Conservation (phyloP, 2,797 vertebrate genomes). For the Dallia pectoralis region DNA sequence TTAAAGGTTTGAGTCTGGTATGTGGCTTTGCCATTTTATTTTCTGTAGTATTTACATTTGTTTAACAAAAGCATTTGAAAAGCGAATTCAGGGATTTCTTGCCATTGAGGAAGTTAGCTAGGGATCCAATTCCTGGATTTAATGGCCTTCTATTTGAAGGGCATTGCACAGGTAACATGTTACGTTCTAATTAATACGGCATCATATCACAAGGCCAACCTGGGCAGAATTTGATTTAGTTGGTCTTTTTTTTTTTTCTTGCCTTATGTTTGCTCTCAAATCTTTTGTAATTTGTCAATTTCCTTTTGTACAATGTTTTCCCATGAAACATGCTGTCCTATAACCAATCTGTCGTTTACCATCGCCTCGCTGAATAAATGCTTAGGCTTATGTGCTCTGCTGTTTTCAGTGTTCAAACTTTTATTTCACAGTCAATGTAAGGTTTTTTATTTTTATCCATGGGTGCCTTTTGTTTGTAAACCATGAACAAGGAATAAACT, state of each 20-base stretch:
- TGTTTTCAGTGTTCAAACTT: constrained; percentile 8
- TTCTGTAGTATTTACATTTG: background rate
- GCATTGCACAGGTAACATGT: constrained; percentile 11
- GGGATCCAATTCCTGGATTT: constrained; percentile 23
- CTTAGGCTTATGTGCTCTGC: constrained; percentile 10
- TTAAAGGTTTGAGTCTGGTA: constrained; percentile 4
- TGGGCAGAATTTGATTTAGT: background rate
- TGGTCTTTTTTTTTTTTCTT: constrained; percentile 7
- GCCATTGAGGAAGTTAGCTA: constrained; percentile 18
- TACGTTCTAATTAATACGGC: background rate
- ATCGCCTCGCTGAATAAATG: constrained; percentile 14
- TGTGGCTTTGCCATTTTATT: background rate
- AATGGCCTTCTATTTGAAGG: constrained; percentile 17
- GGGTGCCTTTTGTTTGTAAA: constrained; percentile 94
- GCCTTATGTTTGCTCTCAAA: background rate
- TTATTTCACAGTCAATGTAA: constrained; percentile 57
- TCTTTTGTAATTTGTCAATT: background rate
- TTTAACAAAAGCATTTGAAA: background rate
- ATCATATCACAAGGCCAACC: background rate
- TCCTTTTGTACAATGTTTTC: constrained; percentile 13
- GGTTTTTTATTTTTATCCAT: constrained; percentile 52
- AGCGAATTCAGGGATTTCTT: constrained; percentile 18
- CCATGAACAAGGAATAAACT: constrained; percentile 77
- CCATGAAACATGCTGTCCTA: constrained; percentile 6
- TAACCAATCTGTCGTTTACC: constrained; percentile 7